A percentile compares a stretch with the other conserved stretches of the same genome.
Conservation (phyloP, 2,113 vertebrate genomes). For the Nannospalax galili region DNA sequence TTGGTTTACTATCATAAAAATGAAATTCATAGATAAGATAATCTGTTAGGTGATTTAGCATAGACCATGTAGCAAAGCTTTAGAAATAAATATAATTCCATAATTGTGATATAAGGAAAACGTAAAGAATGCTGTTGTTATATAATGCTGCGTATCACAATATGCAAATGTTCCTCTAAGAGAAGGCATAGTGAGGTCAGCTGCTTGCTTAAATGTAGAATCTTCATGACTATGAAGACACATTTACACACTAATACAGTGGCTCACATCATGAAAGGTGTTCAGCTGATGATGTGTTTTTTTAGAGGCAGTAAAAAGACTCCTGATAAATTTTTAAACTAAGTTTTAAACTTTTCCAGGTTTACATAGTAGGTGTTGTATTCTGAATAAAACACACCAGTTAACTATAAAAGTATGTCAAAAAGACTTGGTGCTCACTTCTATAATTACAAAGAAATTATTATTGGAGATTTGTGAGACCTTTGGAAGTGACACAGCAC, state of each 20-base stretch:
- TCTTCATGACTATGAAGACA: background rate
- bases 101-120: background rate
- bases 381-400: background rate
- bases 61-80: background rate
- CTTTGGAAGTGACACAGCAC: background rate
- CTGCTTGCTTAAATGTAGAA: background rate
- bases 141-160: background rate
- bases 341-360: background rate
- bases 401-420: background rate
- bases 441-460: background rate
- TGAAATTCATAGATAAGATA: background rate
- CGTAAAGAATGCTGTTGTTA: background rate
- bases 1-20: constrained; percentile 2
- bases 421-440: background rate
- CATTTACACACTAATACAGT: background rate
- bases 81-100: background rate
- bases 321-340: constrained; percentile 26
- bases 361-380: background rate
- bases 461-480: background rate
- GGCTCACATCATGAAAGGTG: background rate
- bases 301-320: background rate
- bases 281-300: background rate
- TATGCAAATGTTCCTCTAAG: background rate
- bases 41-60: background rate
- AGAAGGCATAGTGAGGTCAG: background rate